phyloP scores from a whole-genome alignment of 2,113 vertebrate genomes.

The Anoura caudifer region DNA sequence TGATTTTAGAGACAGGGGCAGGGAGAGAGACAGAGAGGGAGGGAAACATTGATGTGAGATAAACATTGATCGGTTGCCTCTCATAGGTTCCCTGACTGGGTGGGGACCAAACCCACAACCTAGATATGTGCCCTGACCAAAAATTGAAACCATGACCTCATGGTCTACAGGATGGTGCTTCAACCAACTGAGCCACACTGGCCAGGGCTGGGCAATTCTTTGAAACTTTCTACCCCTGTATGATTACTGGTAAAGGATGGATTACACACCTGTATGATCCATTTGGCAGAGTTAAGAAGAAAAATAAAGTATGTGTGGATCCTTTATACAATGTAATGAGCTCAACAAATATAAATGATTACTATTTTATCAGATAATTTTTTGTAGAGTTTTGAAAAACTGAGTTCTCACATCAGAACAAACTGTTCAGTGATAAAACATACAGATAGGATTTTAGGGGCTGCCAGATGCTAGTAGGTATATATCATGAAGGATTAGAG shows the following conservation, averaged over 20 bases:
- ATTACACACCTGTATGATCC: background rate
- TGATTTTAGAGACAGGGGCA: no score
- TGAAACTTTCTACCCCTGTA: background rate
- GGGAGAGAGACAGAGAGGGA: no score
- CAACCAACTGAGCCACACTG: no score
- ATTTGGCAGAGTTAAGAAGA: background rate
- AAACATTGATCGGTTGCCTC: no score
- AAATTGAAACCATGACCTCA: no score
- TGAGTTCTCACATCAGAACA: background rate
- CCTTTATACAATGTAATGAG: background rate
- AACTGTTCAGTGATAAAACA: slow-evolving; percentile 12
- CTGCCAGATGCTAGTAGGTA: background rate
- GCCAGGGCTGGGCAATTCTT: background rate
- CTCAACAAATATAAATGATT: background rate
- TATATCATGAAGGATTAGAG: background rate
- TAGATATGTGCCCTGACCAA: no score
- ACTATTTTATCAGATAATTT: background rate
- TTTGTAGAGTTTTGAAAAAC: background rate
- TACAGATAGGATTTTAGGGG: background rate
- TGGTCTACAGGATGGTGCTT: no score
- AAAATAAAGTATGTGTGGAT: background rate
- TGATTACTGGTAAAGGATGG: background rate
- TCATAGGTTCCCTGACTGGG: no score
- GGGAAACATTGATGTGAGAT: no score
- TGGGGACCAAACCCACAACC: no score